These are phyloP conservation scores for Hydropsyche betteni DNA, from an alignment of 2,888 invertebrate species.

Conservation along the genomic window DNA sequence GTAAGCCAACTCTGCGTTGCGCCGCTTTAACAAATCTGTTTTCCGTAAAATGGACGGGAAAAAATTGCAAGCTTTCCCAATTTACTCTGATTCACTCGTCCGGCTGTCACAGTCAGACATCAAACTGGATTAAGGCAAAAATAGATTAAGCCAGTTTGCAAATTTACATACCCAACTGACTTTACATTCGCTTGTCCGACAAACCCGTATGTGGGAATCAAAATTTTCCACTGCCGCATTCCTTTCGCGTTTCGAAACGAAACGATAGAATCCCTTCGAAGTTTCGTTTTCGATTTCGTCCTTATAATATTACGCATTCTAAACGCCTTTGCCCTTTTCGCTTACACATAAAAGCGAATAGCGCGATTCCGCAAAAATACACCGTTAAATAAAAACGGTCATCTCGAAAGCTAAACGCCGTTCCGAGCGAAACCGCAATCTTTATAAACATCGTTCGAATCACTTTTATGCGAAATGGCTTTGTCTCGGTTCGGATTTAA, in stretches of 20 bases:
- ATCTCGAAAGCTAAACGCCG: conserved; percentile 2
- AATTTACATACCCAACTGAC: no score
- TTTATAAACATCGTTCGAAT: conserved; percentile 7
- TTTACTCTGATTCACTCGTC: no score
- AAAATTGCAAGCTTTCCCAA: no score
- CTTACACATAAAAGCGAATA: neutral
- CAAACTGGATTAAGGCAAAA: no score
- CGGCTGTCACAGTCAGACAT: no score
- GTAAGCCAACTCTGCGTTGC: no score
- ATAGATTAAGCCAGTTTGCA: no score
- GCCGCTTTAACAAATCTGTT: no score
- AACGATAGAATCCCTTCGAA: neutral
- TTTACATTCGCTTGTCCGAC: no score
- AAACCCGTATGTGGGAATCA: no score
- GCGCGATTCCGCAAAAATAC: conserved; percentile 1
- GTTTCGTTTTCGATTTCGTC: neutral
- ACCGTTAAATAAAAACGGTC: conserved; percentile 16
- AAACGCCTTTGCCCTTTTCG: neutral
- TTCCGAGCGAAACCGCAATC: neutral
- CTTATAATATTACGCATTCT: neutral
- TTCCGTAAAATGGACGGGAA: no score
- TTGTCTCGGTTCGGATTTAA: neutral
- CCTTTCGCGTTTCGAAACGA: neutral
- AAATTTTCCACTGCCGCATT: no score
- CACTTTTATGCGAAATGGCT: neutral